Percentiles rank a stretch among this genome's conserved stretches.
These are phyloP conservation scores for Rhimphoctona megacephalus DNA, from an alignment of 2,888 invertebrate species.

Conservation along the genomic window DNA sequence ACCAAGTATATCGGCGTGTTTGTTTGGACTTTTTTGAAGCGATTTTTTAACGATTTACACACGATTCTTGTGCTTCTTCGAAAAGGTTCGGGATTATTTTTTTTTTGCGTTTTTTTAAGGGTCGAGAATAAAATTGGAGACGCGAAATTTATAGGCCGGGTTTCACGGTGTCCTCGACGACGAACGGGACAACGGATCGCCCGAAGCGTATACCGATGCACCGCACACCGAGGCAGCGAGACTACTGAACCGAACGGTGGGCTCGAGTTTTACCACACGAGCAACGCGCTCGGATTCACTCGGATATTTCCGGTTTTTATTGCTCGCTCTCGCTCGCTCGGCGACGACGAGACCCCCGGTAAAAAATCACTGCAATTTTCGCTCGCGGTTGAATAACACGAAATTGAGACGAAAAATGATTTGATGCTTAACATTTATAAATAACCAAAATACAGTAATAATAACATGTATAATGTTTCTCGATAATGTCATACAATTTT, in stretches of 20 bases:
- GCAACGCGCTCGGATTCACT: conserved; percentile 17
- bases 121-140: background rate
- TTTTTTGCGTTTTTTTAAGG: conserved; percentile 4
- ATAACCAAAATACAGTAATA: background rate
- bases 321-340: background rate
- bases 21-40: background rate
- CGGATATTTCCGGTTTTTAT: conserved; percentile 23
- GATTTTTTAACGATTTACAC: background rate
- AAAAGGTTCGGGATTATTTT: background rate
- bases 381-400: background rate
- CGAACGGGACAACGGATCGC: conserved; percentile 58
- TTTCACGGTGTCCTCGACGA: conserved; percentile 35
- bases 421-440: background rate
- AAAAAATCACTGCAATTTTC: conserved; percentile 20
- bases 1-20: background rate
- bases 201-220: conserved; percentile 51
- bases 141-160: conserved; percentile 48
- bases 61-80: background rate
- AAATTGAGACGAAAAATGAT: background rate
- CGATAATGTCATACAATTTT: background rate
- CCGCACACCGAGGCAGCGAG: conserved; percentile 68
- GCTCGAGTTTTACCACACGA: background rate
- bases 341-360: background rate
- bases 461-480: background rate
- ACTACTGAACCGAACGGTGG: conserved; percentile 56